phyloP scores from a whole-genome alignment of 2,888 invertebrate species.

The Perizoma flavofasciatum region DNA sequence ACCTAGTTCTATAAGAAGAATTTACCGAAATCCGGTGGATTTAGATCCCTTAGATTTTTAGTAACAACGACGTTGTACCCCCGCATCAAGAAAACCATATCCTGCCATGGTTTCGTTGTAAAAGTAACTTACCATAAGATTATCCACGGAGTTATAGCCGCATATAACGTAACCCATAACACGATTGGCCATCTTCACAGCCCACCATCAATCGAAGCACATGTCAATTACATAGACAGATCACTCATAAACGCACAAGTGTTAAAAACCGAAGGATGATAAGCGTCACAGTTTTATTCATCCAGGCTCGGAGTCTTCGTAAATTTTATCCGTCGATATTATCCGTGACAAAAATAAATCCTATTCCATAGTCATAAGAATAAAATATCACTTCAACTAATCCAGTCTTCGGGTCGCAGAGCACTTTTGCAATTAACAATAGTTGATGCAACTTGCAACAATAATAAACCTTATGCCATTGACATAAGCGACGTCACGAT shows the following conservation, averaged over 20 bases:
- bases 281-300: too few species aligned
- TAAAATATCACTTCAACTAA: conserved; percentile 13
- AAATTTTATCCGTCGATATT: too few species aligned
- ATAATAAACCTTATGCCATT: conserved; percentile 39
- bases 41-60: too few species aligned
- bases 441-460: conserved; percentile 20
- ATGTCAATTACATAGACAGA: conserved; percentile 35
- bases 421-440: conserved; percentile 13
- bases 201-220: conserved; percentile 34
- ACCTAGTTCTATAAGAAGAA: too few species aligned
- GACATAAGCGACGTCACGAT: conserved; percentile 26
- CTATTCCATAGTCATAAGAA: conserved; percentile 35
- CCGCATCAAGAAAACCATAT: too few species aligned
- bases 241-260: background rate
- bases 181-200: conserved; percentile 69
- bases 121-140: conserved; percentile 76
- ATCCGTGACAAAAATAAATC: conserved; percentile 35
- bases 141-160: conserved; percentile 85
- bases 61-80: too few species aligned
- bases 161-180: conserved; percentile 85
- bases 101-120: background rate
- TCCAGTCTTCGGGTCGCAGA: background rate
- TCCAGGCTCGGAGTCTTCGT: too few species aligned
- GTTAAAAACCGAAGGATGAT: background rate
- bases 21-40: too few species aligned